A percentile compares a stretch with the other conserved stretches of the same genome.
phyloP scores from a whole-genome alignment of 2,888 invertebrate species.

The Pristionchus exspectatus region DNA sequence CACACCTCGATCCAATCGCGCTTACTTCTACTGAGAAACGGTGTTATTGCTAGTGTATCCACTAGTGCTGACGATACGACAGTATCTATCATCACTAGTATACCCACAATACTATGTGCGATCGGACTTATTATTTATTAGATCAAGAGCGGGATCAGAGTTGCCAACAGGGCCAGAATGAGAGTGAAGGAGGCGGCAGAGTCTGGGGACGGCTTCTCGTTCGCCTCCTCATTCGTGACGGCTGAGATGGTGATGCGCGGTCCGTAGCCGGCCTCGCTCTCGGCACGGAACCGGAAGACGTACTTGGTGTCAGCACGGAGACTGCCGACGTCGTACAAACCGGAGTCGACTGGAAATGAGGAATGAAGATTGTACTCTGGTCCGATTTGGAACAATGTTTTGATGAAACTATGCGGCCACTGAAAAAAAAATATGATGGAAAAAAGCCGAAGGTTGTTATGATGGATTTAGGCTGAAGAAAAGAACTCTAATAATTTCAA shows the following conservation, averaged over 20 bases:
- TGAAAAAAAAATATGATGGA: too few relatives aligned
- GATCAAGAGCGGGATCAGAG: background rate
- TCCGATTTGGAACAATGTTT: too few relatives aligned
- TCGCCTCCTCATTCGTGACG: constrained; percentile 9
- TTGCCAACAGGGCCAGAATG: background rate
- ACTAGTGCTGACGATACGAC: too few relatives aligned
- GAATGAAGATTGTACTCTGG: too few relatives aligned
- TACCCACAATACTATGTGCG: constrained; percentile 24
- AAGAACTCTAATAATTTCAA: too few relatives aligned
- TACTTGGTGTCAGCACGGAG: constrained; percentile 71
- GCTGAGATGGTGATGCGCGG: constrained; percentile 57
- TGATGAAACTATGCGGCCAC: too few relatives aligned
- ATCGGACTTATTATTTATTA: constrained; percentile 31
- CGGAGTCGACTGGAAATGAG: constrained; percentile 59
- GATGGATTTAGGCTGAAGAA: too few relatives aligned
- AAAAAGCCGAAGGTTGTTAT: too few relatives aligned
- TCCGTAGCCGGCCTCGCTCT: constrained; percentile 74
- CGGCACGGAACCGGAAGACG: constrained; percentile 72
- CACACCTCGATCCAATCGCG: too few relatives aligned
- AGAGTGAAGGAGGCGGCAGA: background rate
- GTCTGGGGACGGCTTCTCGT: background rate
- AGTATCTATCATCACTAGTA: background rate
- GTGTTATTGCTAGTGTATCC: background rate
- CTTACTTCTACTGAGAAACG: too few relatives aligned
- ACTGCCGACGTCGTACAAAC: constrained; percentile 71